These are phyloP conservation scores for Pristionchus exspectatus DNA, from an alignment of 2,888 invertebrate genomes.

Conservation along the genomic window DNA sequence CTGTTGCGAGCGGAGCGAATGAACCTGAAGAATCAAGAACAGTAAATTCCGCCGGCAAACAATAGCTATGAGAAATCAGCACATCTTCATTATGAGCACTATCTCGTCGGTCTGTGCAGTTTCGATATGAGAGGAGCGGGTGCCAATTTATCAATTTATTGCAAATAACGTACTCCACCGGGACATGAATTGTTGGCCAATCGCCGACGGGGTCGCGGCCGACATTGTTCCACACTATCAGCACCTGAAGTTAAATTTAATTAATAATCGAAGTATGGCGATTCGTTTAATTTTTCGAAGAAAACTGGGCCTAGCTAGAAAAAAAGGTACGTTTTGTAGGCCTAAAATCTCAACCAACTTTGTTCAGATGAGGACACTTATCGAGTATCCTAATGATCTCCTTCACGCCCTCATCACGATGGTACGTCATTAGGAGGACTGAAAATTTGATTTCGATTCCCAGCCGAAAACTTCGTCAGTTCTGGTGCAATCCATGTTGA, in stretches of 20 bases:
- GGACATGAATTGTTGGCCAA: neutral
- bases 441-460: no score
- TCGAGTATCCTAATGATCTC: neutral
- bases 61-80: no score
- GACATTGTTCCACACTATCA: conserved; percentile 7
- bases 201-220: neutral
- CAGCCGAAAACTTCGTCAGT: no score
- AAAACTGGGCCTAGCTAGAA: no score
- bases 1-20: neutral
- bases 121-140: no score
- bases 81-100: no score
- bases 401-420: conserved; percentile 27
- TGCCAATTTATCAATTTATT: neutral
- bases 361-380: neutral
- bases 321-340: no score
- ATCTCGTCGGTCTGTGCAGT: no score
- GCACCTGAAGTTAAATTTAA: neutral
- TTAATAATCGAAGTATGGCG: neutral
- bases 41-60: no score
- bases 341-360: no score
- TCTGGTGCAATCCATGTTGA: no score
- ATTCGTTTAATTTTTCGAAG: no score
- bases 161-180: neutral
- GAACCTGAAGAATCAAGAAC: neutral
- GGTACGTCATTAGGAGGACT: conserved; percentile 11